A percentile compares a stretch with the other conserved stretches of the same genome.
Evolutionary conservation across 2,888 invertebrate species (phyloP).

Genomic region (Clivina fossor): DNA sequence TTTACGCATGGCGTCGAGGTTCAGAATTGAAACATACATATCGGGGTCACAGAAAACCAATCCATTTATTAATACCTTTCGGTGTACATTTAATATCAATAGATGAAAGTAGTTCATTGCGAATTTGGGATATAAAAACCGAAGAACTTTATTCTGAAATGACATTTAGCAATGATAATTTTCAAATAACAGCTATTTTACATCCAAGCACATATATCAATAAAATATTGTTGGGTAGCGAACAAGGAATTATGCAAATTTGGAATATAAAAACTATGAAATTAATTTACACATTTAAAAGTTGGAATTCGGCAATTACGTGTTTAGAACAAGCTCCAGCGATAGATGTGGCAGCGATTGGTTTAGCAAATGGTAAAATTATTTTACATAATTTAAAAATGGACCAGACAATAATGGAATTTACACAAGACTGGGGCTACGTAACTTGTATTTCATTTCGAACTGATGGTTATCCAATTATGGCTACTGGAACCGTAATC

Average conservation of each 20-base stretch:
- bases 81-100: conserved; percentile 83
- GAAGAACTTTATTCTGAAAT: conserved; percentile 71
- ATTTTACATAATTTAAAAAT: conserved; percentile 84
- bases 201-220: conserved; percentile 96
- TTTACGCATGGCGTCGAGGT: conserved; percentile 87
- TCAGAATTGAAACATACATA: conserved; percentile 81
- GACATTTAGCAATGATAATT: conserved; percentile 66
- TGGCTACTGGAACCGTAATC: conserved; percentile 78
- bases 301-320: conserved; percentile 71
- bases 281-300: conserved; percentile 74
- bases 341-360: conserved; percentile 87
- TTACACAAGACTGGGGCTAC: conserved; percentile 89
- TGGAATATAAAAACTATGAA: conserved; percentile 86
- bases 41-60: conserved; percentile 70
- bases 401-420: conserved; percentile 80
- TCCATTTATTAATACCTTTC: conserved; percentile 81
- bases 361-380: conserved; percentile 79
- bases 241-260: conserved; percentile 80
- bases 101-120: conserved; percentile 74
- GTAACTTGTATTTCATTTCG: conserved; percentile 85
- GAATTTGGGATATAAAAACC: conserved; percentile 82
- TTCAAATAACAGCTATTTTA: conserved; percentile 77
- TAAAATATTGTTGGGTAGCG: conserved; percentile 86
- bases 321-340: conserved; percentile 89
- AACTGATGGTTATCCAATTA: conserved; percentile 80